A percentile compares a stretch with the other conserved stretches of the same genome.
phyloP scores from a whole-genome alignment of 2,888 invertebrate genomes.

The Coleophora deauratella region DNA sequence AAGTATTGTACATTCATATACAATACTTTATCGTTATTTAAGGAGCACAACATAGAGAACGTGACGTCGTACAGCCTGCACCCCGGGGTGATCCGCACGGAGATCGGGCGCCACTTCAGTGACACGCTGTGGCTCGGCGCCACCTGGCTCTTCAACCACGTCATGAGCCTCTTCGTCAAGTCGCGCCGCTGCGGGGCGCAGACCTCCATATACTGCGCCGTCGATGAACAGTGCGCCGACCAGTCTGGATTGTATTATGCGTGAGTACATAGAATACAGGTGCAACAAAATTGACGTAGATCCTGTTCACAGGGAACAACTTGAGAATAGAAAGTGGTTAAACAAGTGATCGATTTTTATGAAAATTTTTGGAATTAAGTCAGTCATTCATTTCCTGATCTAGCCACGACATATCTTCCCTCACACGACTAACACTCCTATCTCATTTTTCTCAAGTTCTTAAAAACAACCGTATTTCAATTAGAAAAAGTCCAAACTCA shows the following conservation, averaged over 20 bases:
- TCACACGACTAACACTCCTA: no score
- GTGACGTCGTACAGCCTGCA: conserved; percentile 77
- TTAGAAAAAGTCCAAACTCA: no score
- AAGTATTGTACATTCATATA: no score
- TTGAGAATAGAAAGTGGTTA: no score
- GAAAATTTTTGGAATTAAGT: no score
- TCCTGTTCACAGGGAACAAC: no score
- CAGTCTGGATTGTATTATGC: conserved; percentile 74
- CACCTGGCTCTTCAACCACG: conserved; percentile 36
- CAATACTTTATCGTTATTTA: neutral
- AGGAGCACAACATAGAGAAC: conserved; percentile 47
- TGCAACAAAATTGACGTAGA: no score
- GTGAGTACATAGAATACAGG: conserved; percentile 27
- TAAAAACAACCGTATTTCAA: no score
- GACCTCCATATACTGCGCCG: conserved; percentile 80
- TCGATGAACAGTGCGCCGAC: conserved; percentile 74
- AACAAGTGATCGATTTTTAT: no score
- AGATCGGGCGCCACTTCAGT: conserved; percentile 75
- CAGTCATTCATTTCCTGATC: no score
- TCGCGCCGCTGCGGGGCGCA: conserved; percentile 80
- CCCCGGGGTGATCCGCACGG: conserved; percentile 78
- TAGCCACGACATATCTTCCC: no score
- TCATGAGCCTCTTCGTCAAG: conserved; percentile 63
- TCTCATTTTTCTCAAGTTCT: no score
- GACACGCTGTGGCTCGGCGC: conserved; percentile 35